Conservation (phyloP, 2,797 vertebrate species). For the Iguana delicatissima region DNA sequence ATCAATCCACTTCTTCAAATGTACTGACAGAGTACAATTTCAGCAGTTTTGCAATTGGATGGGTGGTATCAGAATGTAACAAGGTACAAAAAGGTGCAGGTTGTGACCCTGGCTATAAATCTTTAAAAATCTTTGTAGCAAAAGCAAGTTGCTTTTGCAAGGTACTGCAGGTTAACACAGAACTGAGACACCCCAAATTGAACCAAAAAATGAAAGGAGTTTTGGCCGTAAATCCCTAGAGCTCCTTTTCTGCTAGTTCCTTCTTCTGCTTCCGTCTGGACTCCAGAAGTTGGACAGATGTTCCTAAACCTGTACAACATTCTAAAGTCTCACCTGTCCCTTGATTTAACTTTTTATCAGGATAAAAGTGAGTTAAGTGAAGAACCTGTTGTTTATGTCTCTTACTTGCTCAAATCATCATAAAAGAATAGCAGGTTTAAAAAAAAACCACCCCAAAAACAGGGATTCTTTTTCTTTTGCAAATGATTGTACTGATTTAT, state of each 20-base stretch:
- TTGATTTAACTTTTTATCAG: conserved; percentile 20
- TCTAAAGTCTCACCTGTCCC: conserved; percentile 26
- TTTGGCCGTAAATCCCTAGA: background rate
- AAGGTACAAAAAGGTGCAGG: too few species aligned
- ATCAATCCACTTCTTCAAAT: too few species aligned
- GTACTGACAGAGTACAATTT: too few species aligned
- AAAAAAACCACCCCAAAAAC: background rate
- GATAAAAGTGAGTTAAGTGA: background rate
- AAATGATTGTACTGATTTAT: background rate
- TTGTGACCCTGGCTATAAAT: too few species aligned
- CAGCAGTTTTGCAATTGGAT: too few species aligned
- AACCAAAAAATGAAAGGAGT: background rate
- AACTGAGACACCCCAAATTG: too few species aligned
- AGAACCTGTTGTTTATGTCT: background rate
- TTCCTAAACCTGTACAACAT: background rate
- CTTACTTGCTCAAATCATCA: background rate
- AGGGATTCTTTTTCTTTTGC: background rate
- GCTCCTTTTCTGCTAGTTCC: background rate
- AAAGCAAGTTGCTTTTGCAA: too few species aligned
- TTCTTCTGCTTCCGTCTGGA: background rate
- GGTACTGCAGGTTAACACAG: too few species aligned
- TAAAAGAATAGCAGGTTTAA: background rate
- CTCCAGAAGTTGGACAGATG: conserved; percentile 45
- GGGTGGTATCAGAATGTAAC: too few species aligned
- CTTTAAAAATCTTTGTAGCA: too few species aligned